Conservation (phyloP, 2,113 vertebrate genomes). For the Tichodroma muraria region DNA sequence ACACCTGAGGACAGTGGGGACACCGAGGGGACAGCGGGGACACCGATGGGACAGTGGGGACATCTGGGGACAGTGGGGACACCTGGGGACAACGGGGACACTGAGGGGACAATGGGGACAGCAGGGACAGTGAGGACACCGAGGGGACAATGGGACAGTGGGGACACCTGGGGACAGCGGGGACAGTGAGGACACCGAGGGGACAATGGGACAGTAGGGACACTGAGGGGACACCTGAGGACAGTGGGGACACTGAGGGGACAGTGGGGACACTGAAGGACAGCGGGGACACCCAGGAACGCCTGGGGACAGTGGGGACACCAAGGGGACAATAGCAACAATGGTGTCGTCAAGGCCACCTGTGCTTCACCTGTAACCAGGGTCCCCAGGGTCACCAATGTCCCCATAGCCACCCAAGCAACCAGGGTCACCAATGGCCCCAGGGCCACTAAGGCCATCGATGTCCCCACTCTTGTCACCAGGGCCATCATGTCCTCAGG, state of each 20-base stretch:
- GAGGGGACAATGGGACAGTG: background rate
- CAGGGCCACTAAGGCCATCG: background rate
- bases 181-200: no score
- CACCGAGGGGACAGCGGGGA: no score
- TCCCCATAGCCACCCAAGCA: background rate
- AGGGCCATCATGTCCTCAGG: background rate
- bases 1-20: no score
- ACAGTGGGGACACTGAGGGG: background rate
- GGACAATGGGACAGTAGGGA: no score
- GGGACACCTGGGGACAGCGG: no score
- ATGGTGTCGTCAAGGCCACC: background rate
- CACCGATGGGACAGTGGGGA: background rate
- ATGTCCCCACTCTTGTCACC: background rate
- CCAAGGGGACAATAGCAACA: background rate
- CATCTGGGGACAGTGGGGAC: background rate
- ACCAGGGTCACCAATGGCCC: background rate
- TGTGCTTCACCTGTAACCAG: background rate
- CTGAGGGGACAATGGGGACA: background rate
- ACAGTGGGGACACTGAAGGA: background rate
- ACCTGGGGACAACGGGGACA: background rate
- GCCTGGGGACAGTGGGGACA: background rate
- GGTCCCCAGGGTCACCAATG: background rate
- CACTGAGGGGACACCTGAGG: background rate
- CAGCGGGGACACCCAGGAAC: accelerated
- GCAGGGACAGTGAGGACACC: accelerated